A percentile compares a stretch with the other conserved stretches of the same genome.
phyloP scores from a whole-genome alignment of 2,113 vertebrate genomes.

The Phrynocephalus versicolor region DNA sequence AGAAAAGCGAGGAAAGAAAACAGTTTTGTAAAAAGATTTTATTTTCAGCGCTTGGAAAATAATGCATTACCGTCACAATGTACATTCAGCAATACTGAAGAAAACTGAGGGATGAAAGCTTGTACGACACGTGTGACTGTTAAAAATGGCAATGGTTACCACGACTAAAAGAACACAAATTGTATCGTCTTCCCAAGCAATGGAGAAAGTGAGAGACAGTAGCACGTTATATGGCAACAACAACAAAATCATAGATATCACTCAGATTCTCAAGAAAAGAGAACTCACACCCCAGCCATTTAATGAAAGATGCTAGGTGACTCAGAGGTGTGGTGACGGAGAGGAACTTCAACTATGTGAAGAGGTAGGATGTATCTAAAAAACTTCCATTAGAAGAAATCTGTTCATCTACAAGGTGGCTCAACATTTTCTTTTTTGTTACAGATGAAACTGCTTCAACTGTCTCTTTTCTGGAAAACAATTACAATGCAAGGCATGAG shows the following conservation, averaged over 20 bases:
- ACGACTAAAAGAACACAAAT: background rate
- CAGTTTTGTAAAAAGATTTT: background rate
- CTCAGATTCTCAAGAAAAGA: too few relatives aligned
- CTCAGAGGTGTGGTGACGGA: too few relatives aligned
- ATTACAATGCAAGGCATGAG: too few relatives aligned
- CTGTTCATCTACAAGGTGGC: too few relatives aligned
- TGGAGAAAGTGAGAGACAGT: background rate
- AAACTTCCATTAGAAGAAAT: too few relatives aligned
- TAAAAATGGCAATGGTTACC: background rate
- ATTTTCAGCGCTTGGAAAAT: background rate
- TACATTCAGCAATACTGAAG: background rate
- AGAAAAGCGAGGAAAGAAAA: background rate
- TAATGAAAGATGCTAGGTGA: too few relatives aligned
- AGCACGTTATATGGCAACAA: background rate
- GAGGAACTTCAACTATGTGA: too few relatives aligned
- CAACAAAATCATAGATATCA: too few relatives aligned
- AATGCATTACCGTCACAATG: background rate
- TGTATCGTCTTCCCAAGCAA: background rate
- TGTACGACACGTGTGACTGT: background rate
- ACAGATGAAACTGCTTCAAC: too few relatives aligned
- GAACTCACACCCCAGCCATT: background rate
- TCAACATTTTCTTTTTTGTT: too few relatives aligned
- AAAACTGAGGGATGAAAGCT: background rate
- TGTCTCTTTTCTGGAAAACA: too few relatives aligned
- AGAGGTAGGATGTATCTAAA: too few relatives aligned